Base-by-base conservation (phyloP, 1,140 invertebrate species). In the Sminthurinus signatus region DNA sequence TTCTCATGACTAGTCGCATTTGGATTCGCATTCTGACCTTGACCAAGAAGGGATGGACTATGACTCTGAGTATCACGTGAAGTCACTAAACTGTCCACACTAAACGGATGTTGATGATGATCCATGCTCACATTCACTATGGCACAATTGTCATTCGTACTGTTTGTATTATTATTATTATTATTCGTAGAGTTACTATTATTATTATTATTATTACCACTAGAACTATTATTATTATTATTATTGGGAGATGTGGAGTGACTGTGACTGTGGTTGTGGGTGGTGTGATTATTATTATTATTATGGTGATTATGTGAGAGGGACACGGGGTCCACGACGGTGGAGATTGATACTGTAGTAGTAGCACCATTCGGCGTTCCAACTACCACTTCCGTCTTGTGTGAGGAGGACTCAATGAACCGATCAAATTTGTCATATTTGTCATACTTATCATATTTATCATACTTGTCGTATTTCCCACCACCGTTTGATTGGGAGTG, bases 31-130 rank as follows among this genome's bases (percentile, higher is more conserved):
- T n/a, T n/a, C n/a, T n/a, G n/a, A 39, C 36, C 36, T 39, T 39
- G 36, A 39, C 36, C 46, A 19, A n/a, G 32, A 25, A 44, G 19
- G 1, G 62, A 54, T 19, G 48, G 42, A 14, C 52, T 27, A 39
- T 60, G 62, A 17, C 58, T 46, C 0, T 65, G 64, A 43, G 59
- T 69, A 59, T 69, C 67, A 55, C 67, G 59, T 3, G 63, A 63
- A 8, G 69, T 71, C 8, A 71, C 69, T 51, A 71, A 65, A 62
- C 65, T 68, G 43, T 71, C 69, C 23, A 71, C 69, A 63, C 65
- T 71, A 44, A 71, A 71, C 1, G 70, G 70, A 27, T 68, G 69
- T n/a, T n/a, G n/a, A 29, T 68, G 63, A 42, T 65, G 62, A n/a
- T 68, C 54, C 50, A 68, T 64, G 42, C 31, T 32, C 39, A 68